Evolutionary conservation across 2,888 invertebrate species (phyloP).

Genomic region (Magallana nippona): DNA sequence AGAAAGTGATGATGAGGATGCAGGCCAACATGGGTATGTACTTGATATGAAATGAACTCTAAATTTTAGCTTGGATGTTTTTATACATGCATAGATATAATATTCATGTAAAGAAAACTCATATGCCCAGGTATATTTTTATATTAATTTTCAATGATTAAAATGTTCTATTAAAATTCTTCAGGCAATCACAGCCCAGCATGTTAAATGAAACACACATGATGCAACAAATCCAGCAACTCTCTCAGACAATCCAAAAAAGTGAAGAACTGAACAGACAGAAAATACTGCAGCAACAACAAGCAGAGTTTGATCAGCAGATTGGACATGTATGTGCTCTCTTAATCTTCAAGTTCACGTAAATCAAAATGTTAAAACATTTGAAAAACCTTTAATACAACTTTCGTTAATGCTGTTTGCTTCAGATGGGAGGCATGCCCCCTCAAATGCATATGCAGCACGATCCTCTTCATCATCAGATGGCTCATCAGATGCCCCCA

Average conservation of each 20-base stretch:
- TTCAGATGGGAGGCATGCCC: slow-evolving; percentile 44
- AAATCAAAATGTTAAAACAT: background rate
- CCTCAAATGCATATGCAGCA: slow-evolving; percentile 43
- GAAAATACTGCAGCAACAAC: slow-evolving; percentile 69
- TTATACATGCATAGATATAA: no score
- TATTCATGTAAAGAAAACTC: no score
- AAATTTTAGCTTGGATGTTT: no score
- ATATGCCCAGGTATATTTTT: no score
- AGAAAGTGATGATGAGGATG: slow-evolving; percentile 91
- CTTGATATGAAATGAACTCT: no score
- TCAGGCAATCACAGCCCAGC: slow-evolving; percentile 67
- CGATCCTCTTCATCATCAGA: slow-evolving; percentile 1
- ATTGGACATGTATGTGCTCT: slow-evolving; percentile 56
- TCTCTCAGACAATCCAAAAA: slow-evolving; percentile 79
- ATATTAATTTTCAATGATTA: background rate
- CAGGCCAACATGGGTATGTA: slow-evolving; percentile 80
- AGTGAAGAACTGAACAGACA: slow-evolving; percentile 71
- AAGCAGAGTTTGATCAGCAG: slow-evolving; percentile 75
- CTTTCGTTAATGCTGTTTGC: background rate
- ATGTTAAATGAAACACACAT: slow-evolving; percentile 92
- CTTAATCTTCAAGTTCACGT: background rate
- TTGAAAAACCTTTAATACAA: no score
- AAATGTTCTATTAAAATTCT: slow-evolving; percentile 41
- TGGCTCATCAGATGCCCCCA: slow-evolving; percentile 16
- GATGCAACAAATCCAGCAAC: slow-evolving; percentile 90